A percentile compares a stretch with the other conserved stretches of the same genome.
phyloP scores from a whole-genome alignment of 2,888 invertebrate species.

The Agrilus mali region DNA sequence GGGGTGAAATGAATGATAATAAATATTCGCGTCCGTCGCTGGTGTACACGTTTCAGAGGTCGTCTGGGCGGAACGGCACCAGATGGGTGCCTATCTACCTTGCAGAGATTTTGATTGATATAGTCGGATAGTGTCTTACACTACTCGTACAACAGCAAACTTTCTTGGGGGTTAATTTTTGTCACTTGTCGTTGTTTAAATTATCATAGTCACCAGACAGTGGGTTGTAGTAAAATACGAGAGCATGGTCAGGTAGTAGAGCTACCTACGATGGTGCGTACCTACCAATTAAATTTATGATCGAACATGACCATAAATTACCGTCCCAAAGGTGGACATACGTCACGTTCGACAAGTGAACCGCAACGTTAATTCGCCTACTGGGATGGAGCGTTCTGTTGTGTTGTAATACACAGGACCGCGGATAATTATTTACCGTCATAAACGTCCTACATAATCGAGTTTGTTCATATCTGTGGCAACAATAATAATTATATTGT shows the following conservation, averaged over 20 bases:
- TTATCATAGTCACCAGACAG: too few relatives aligned
- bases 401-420: conserved; percentile 21
- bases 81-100: conserved; percentile 14
- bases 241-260: too few relatives aligned
- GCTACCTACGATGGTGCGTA: too few relatives aligned
- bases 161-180: too few relatives aligned
- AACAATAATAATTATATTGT: too few relatives aligned
- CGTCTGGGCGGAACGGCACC: conserved; percentile 17
- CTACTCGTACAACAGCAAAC: too few relatives aligned
- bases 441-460: conserved; percentile 30
- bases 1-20: conserved; percentile 16
- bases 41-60: conserved; percentile 14
- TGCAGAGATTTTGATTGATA: too few relatives aligned
- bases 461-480: conserved; percentile 25
- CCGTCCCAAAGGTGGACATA: conserved; percentile 28
- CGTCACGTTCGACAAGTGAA: conserved; percentile 31
- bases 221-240: too few relatives aligned
- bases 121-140: too few relatives aligned
- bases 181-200: too few relatives aligned
- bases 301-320: conserved; percentile 22
- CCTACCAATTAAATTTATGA: too few relatives aligned
- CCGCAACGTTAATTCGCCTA: conserved; percentile 30
- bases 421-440: conserved; percentile 33
- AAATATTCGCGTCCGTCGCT: conserved; percentile 8
- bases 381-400: conserved; percentile 20